phyloP scores from a whole-genome alignment of 2,113 vertebrate genomes.

The Motacilla tschutschensis region DNA sequence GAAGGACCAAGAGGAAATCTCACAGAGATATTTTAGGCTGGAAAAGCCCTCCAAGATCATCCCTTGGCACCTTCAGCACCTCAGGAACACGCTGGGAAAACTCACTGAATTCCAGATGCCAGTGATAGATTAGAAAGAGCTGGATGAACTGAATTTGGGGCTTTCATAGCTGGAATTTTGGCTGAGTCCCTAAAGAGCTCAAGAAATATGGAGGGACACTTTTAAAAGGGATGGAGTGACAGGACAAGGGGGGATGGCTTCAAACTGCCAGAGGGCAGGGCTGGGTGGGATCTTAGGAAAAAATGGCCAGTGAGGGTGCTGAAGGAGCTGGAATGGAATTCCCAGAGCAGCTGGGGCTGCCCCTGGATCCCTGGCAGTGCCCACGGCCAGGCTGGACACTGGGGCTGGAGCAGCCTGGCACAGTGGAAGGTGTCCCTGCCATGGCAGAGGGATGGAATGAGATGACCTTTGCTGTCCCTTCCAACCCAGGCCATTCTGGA shows the following conservation, averaged over 20 bases:
- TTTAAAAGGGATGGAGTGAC: not conserved
- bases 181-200: not conserved
- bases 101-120: not conserved
- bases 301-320: not conserved
- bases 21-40: not conserved
- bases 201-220: not conserved
- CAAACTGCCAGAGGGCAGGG: fast-evolving
- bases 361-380: not conserved
- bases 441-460: not conserved
- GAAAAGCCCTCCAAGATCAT: not conserved
- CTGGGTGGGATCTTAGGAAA: fast-evolving
- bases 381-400: not conserved
- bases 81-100: not conserved
- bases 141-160: not conserved
- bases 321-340: fast-evolving
- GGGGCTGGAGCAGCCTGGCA: not conserved
- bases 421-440: not conserved
- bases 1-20: not conserved
- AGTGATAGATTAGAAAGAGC: not conserved
- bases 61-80: not conserved
- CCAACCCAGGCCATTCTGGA: not conserved
- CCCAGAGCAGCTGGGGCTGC: not conserved
- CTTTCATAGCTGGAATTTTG: not conserved
- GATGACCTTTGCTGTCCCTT: fast-evolving
- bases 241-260: not conserved